These are phyloP conservation scores for Cryptosula pallasiana DNA, from an alignment of 2,888 invertebrate genomes.

Conservation along the genomic window DNA sequence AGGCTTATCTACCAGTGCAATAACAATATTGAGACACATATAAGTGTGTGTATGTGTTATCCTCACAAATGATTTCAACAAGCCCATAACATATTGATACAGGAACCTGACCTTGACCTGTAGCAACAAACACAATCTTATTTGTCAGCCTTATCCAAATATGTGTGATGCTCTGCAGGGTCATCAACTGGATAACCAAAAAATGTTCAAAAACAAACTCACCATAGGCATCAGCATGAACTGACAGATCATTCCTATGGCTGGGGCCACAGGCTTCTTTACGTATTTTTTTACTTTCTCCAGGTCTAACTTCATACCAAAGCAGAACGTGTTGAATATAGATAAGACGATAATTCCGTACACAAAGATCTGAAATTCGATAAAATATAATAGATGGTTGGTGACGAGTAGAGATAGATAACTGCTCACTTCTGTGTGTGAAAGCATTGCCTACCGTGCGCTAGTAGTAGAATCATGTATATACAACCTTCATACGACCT, in stretches of 20 bases:
- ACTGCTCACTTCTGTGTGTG: neutral
- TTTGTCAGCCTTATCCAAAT: too few relatives aligned
- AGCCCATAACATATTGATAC: neutral
- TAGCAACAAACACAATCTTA: too few relatives aligned
- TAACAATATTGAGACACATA: neutral
- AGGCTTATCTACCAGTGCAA: neutral
- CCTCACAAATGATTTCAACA: too few relatives aligned
- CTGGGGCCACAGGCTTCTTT: slow-evolving; percentile 5
- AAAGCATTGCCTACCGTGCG: too few relatives aligned
- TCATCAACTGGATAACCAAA: too few relatives aligned
- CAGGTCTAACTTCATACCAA: slow-evolving; percentile 12
- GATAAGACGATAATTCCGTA: neutral
- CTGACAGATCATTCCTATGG: slow-evolving; percentile 15
- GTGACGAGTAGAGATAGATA: neutral
- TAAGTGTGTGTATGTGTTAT: too few relatives aligned
- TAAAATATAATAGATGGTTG: neutral
- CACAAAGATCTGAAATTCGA: neutral
- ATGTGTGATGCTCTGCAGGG: too few relatives aligned
- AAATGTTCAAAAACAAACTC: neutral
- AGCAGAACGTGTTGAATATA: slow-evolving; percentile 6
- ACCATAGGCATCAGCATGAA: slow-evolving; percentile 17
- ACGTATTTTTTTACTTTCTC: neutral
- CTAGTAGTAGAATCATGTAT: too few relatives aligned
- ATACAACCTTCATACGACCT: too few relatives aligned
- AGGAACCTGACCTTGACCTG: neutral